Base-by-base conservation (phyloP, 2,113 vertebrate genomes). In the Rhombomys opimus region DNA sequence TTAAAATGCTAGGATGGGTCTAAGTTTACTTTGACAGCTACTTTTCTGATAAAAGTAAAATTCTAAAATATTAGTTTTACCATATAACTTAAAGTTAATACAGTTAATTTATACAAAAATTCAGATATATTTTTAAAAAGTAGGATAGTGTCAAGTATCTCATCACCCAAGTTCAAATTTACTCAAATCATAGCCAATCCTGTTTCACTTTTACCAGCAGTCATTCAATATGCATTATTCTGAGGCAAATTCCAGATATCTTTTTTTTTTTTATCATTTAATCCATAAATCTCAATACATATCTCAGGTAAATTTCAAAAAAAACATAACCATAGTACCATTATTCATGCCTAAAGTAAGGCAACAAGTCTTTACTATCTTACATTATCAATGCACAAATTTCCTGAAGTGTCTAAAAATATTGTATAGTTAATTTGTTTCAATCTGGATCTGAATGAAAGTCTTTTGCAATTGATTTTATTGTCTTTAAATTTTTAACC, bases 371-470 rank as follows among this genome's bases (percentile, higher is more conserved):
- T 54, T 91, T 86, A 94, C 30, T 90, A 78, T 89, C 38, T 82
- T 86, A 89, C 22, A 94, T 63, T 82, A 97, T 41, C 46, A 90
- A 2, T 77, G 52, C 67, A 97, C 22, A 92, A 41, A 91, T 89
- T 95, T 91, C 82, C 18, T 96, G 32, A 90, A n/a, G 17, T 95
- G 87, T 92, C 76, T 95, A 67, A 96, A 96, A 77, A 65, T 57
- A 38, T 50, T 75, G 46, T 76, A 41, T 78, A 95, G 9, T 86
- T 86, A 78, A 81, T 90, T 80, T 92, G 54, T 90, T 91, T 95
- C 70, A 81, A 72, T 73, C 41, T 91, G 52, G 57, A 97, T 85
- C 32, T 90, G 86, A 91, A 95, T 80, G 61, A 89, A 96, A 94
- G 70, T 90, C 92, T 67, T 96, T 81, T 90, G 22, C 38, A 94